Conservation (phyloP, 2,888 invertebrate genomes). For the Acrobasis consociella region DNA sequence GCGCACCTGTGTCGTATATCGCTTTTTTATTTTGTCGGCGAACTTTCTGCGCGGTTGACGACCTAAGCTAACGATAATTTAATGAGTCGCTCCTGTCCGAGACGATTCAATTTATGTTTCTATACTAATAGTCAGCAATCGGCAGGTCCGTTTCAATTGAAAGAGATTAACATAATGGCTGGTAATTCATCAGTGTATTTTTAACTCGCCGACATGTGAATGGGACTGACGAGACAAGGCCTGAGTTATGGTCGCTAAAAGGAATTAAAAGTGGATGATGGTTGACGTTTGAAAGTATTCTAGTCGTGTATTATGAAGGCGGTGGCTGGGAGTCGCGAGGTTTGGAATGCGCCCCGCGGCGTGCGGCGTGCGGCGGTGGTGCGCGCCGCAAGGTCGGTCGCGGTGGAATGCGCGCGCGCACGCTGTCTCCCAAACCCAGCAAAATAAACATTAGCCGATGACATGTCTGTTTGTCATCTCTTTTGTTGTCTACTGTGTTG, state of each 20-base stretch:
- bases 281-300: constrained; percentile 38
- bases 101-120: constrained; percentile 37
- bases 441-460: neutral
- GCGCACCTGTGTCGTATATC: constrained; percentile 70
- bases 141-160: constrained; percentile 33
- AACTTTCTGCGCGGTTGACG: constrained; percentile 68
- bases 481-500: too few species aligned
- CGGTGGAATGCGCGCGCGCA: constrained; percentile 42
- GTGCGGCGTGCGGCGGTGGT: constrained; percentile 28
- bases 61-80: constrained; percentile 54
- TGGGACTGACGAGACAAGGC: constrained; percentile 38
- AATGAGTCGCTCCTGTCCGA: constrained; percentile 32
- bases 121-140: constrained; percentile 43
- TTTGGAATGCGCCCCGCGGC: constrained; percentile 47
- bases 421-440: neutral
- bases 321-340: constrained; percentile 33
- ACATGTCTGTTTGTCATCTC: neutral
- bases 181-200: constrained; percentile 49
- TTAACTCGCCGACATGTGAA: constrained; percentile 52
- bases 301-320: constrained; percentile 40
- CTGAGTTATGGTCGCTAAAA: constrained; percentile 37
- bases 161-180: constrained; percentile 39
- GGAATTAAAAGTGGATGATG: constrained; percentile 41
- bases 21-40: constrained; percentile 61
- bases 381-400: constrained; percentile 52